A percentile compares a stretch with the other conserved stretches of the same genome.
phyloP scores from a whole-genome alignment of 2,113 vertebrate species.

The Onychostruthus taczanowskii region DNA sequence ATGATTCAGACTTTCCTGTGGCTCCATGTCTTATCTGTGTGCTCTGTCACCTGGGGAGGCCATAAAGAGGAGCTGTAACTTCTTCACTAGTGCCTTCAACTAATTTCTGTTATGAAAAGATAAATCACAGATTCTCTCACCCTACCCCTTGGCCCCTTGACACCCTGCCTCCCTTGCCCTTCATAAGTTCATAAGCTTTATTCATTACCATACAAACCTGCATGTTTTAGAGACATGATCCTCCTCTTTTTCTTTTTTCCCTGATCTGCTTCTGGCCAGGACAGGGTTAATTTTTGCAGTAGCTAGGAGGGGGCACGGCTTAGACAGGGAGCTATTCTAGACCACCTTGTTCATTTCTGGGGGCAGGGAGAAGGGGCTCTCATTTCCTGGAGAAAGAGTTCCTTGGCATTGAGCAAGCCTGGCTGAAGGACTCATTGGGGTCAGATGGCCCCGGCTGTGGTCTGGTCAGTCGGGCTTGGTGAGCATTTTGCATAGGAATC shows the following conservation, averaged over 20 bases:
- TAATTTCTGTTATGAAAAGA: neutral
- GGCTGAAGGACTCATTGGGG: neutral
- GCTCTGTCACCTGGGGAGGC: neutral
- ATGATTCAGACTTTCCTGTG: neutral
- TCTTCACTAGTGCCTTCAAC: neutral
- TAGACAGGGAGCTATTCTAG: neutral
- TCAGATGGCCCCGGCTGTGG: no score
- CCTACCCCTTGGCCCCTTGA: neutral
- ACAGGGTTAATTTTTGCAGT: neutral
- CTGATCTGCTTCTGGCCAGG: neutral
- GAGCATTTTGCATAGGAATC: neutral
- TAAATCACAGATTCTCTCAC: neutral
- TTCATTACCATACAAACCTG: neutral
- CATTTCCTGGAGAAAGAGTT: neutral
- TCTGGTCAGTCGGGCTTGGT: neutral
- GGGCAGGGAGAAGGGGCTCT: neutral
- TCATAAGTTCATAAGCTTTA: neutral
- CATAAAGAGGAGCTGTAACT: neutral
- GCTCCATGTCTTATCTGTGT: neutral
- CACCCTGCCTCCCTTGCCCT: neutral
- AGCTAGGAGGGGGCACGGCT: neutral
- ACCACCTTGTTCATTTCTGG: neutral
- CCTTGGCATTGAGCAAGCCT: rapidly evolving
- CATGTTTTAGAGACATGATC: neutral
- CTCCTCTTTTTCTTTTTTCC: neutral